Conservation (phyloP, 2,888 invertebrate genomes). For the Sylvicola cinctus region DNA sequence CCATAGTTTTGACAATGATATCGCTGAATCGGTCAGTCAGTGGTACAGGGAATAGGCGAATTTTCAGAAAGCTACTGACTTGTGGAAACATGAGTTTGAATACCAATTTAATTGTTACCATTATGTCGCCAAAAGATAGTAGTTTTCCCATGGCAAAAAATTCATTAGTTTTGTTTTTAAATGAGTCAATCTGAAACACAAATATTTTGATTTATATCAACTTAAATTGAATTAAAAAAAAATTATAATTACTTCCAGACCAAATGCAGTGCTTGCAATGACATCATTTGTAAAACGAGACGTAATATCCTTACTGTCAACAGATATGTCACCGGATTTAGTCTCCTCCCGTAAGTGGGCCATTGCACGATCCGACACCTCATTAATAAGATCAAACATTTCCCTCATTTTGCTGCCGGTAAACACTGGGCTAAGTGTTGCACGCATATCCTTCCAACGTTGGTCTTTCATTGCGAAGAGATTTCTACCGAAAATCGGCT, state of each 20-base stretch:
- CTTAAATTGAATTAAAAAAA: no score
- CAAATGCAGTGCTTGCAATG: constrained; percentile 27
- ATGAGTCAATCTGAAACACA: constrained; percentile 30
- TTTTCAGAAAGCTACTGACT: constrained; percentile 12
- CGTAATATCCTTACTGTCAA: constrained; percentile 5
- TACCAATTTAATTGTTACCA: constrained; percentile 1
- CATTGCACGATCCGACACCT: constrained; percentile 12
- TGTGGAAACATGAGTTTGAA: background rate
- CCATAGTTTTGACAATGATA: background rate
- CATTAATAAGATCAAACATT: constrained; percentile 23
- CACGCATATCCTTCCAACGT: constrained; percentile 26
- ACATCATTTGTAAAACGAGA: constrained; percentile 11
- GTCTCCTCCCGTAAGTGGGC: constrained; percentile 1
- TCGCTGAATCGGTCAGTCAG: constrained; percentile 9
- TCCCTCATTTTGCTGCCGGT: constrained; percentile 27
- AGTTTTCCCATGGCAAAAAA: constrained; percentile 28
- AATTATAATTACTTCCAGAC: no score
- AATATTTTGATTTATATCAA: no score
- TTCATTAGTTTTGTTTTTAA: constrained; percentile 23
- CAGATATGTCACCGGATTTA: background rate
- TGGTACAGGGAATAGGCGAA: no score
- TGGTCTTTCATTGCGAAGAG: constrained; percentile 26
- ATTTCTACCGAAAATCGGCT: constrained; percentile 29
- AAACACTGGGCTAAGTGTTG: constrained; percentile 25
- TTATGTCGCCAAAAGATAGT: constrained; percentile 1